Evolutionary conservation across 2,888 invertebrate species (phyloP).

Genomic region (Autographa pulchrina): DNA sequence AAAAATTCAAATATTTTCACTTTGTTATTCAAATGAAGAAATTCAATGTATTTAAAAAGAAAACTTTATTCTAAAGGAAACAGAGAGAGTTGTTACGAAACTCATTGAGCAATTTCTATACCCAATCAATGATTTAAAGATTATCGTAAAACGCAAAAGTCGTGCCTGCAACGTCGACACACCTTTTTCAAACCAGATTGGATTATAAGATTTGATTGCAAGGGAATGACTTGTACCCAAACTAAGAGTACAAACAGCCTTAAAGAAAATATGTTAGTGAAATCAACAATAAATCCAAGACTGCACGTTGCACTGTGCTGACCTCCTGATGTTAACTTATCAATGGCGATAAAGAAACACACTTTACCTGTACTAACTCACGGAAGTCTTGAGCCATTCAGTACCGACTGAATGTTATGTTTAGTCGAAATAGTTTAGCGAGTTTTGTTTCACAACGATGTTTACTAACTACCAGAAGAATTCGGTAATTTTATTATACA

Average conservation of each 20-base stretch:
- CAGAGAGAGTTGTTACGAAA: neutral
- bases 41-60: too few species aligned
- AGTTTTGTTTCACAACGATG: slow-evolving; percentile 5
- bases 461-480: neutral
- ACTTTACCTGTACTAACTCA: slow-evolving; percentile 60
- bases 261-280: slow-evolving; percentile 57
- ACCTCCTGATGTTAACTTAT: slow-evolving; percentile 74
- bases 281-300: slow-evolving; percentile 58
- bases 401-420: slow-evolving; percentile 48
- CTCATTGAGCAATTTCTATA: slow-evolving; percentile 22
- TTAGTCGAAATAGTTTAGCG: slow-evolving; percentile 25
- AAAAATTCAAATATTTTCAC: too few species aligned
- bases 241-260: slow-evolving; percentile 39
- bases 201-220: slow-evolving; percentile 52
- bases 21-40: too few species aligned
- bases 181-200: slow-evolving; percentile 48
- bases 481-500: neutral
- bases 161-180: slow-evolving; percentile 36
- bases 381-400: slow-evolving; percentile 56
- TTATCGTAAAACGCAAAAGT: slow-evolving; percentile 30
- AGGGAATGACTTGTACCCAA: slow-evolving; percentile 36
- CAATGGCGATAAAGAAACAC: slow-evolving; percentile 69
- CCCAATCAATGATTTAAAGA: slow-evolving; percentile 20
- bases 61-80: too few species aligned
- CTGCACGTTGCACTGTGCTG: slow-evolving; percentile 61